These are phyloP conservation scores for Mergus octosetaceus DNA, from an alignment of 2,797 vertebrate genomes.

Conservation along the genomic window DNA sequence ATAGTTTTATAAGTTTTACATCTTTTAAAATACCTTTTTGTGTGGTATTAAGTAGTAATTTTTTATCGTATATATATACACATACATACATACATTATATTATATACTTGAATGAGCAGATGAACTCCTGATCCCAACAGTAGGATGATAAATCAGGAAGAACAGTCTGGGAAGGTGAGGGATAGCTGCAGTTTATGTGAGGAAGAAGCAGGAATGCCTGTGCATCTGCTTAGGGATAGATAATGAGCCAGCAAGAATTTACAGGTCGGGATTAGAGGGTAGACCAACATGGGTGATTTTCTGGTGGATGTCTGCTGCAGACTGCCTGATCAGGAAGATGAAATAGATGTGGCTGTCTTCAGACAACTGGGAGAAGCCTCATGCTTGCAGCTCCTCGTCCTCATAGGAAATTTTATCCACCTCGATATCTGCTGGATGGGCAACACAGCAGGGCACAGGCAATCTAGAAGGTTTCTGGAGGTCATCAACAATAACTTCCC, in stretches of 20 bases:
- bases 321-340: not conserved
- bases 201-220: not conserved
- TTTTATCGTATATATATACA: not conserved
- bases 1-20: not conserved
- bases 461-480: not conserved
- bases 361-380: not conserved
- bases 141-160: not conserved
- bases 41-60: not conserved
- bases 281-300: not conserved
- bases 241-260: not conserved
- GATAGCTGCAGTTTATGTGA: not conserved
- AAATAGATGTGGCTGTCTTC: not conserved
- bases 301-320: not conserved
- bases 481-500: not conserved
- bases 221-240: not conserved
- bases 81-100: not conserved
- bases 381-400: not conserved
- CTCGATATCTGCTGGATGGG: not conserved
- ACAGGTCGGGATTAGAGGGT: not conserved
- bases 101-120: not conserved
- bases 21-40: not conserved
- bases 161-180: not conserved
- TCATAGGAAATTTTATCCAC: not conserved
- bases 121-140: not conserved
- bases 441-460: not conserved